phyloP scores from a whole-genome alignment of 2,888 invertebrate species.

The Orthonychiurus folsomi region DNA sequence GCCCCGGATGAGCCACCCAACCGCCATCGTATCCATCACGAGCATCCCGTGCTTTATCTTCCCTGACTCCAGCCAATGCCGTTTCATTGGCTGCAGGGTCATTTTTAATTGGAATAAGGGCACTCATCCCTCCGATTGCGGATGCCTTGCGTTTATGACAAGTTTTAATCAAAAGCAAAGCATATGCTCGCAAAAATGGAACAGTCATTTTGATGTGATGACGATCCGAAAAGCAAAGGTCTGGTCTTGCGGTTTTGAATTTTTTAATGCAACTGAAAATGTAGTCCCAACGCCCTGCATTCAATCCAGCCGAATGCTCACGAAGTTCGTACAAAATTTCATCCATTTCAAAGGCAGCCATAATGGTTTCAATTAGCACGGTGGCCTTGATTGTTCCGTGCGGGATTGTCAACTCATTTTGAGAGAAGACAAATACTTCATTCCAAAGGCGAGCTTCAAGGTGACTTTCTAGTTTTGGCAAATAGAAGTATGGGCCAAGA shows the following conservation, averaged over 20 bases:
- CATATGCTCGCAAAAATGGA: slow-evolving; percentile 33
- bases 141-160: slow-evolving; percentile 27
- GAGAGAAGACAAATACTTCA: slow-evolving; percentile 27
- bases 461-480: slow-evolving; percentile 31
- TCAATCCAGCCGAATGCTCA: slow-evolving; percentile 31
- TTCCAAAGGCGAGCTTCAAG: slow-evolving; percentile 32
- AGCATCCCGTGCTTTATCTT: slow-evolving; percentile 28
- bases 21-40: slow-evolving; percentile 28
- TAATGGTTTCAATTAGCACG: slow-evolving; percentile 29
- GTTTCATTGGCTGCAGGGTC: slow-evolving; percentile 28
- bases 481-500: slow-evolving; percentile 29
- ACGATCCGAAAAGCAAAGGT: slow-evolving; percentile 18
- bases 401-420: slow-evolving; percentile 24
- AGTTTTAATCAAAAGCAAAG: slow-evolving; percentile 26
- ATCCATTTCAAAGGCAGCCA: slow-evolving; percentile 34
- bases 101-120: slow-evolving; percentile 31
- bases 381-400: slow-evolving; percentile 28
- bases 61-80: slow-evolving; percentile 24
- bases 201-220: slow-evolving; percentile 26
- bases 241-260: slow-evolving; percentile 20
- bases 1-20: slow-evolving; percentile 34
- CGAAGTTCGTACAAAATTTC: slow-evolving; percentile 30
- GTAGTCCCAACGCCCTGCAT: slow-evolving; percentile 33
- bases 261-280: slow-evolving; percentile 32
- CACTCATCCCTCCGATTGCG: slow-evolving; percentile 33